A percentile compares a stretch with the other conserved stretches of the same genome.
phyloP scores from a whole-genome alignment of 1,140 invertebrate genomes.

The Rhynchophorus ferrugineus region DNA sequence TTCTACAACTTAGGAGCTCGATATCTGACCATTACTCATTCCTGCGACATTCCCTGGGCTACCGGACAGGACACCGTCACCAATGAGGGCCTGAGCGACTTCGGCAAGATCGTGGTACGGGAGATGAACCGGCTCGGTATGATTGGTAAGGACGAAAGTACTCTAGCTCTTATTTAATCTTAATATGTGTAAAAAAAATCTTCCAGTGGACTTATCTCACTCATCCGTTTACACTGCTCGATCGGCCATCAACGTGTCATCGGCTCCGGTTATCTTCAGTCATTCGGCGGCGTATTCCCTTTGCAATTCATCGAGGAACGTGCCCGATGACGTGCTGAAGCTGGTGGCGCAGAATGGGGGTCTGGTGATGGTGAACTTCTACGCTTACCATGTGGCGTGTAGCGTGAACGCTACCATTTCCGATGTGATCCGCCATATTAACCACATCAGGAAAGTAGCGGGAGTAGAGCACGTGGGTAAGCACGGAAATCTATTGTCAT shows the following conservation, averaged over 20 bases:
- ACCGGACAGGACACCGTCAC: slow-evolving; percentile 69
- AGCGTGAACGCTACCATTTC: slow-evolving; percentile 66
- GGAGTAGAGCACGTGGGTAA: slow-evolving; percentile 60
- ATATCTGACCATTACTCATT: slow-evolving; percentile 68
- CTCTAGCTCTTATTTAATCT: no score
- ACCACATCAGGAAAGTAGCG: slow-evolving; percentile 66
- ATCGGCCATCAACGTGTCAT: slow-evolving; percentile 71
- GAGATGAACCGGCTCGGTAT: slow-evolving; percentile 89
- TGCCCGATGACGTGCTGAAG: slow-evolving; percentile 76
- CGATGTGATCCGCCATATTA: slow-evolving; percentile 84
- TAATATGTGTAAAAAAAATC: no score
- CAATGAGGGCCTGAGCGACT: slow-evolving; percentile 51
- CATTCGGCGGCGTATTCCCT: slow-evolving; percentile 80
- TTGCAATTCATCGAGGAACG: slow-evolving; percentile 82
- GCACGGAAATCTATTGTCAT: neutral
- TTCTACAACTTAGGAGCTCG: slow-evolving; percentile 63
- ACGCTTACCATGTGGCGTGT: slow-evolving; percentile 76
- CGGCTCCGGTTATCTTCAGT: slow-evolving; percentile 87
- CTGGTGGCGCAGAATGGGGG: slow-evolving; percentile 76
- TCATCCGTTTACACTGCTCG: slow-evolving; percentile 79
- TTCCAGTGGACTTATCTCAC: slow-evolving; percentile 77
- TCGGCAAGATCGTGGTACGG: slow-evolving; percentile 68
- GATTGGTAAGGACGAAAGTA: slow-evolving; percentile 51
- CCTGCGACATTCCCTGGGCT: slow-evolving; percentile 70
- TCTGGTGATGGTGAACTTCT: slow-evolving; percentile 87